phyloP scores from a whole-genome alignment of 2,888 invertebrate genomes.

The Tanytarsus gracilentus region DNA sequence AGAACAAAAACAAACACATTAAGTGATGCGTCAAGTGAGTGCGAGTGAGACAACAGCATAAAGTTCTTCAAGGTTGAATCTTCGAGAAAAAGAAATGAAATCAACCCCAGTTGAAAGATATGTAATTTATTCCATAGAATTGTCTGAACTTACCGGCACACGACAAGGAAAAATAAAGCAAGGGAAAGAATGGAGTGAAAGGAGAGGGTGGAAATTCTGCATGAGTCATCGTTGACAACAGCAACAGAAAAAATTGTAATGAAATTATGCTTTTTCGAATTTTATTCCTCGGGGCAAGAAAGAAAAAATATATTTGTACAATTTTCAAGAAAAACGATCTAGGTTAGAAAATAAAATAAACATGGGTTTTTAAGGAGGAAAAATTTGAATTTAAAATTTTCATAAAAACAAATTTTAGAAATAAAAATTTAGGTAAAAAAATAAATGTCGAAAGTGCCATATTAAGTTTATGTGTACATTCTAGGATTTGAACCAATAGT shows the following conservation, averaged over 20 bases:
- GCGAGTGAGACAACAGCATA: too few species aligned
- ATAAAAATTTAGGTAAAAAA: too few species aligned
- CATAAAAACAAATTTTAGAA: too few species aligned
- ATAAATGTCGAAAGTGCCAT: too few species aligned
- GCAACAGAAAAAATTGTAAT: not conserved
- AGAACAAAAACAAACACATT: not conserved
- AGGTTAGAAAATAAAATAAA: not conserved
- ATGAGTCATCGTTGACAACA: conserved; percentile 6
- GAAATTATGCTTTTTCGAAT: not conserved
- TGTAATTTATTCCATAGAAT: conserved; percentile 2
- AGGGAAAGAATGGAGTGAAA: not conserved
- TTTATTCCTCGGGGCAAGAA: not conserved
- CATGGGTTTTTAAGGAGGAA: too few species aligned
- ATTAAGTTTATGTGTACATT: too few species aligned
- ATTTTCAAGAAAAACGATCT: not conserved
- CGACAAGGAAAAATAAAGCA: not conserved
- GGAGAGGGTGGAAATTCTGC: not conserved
- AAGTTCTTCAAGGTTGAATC: too few species aligned
- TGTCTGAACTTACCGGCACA: conserved; percentile 5
- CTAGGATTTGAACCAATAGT: too few species aligned
- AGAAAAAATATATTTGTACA: not conserved
- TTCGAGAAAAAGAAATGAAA: too few species aligned
- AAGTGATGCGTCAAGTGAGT: too few species aligned
- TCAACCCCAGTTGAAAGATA: too few species aligned
- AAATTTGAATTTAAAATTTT: too few species aligned